Evolutionary conservation across 2,888 invertebrate genomes (phyloP).

Genomic region (Tridacna gigas): DNA sequence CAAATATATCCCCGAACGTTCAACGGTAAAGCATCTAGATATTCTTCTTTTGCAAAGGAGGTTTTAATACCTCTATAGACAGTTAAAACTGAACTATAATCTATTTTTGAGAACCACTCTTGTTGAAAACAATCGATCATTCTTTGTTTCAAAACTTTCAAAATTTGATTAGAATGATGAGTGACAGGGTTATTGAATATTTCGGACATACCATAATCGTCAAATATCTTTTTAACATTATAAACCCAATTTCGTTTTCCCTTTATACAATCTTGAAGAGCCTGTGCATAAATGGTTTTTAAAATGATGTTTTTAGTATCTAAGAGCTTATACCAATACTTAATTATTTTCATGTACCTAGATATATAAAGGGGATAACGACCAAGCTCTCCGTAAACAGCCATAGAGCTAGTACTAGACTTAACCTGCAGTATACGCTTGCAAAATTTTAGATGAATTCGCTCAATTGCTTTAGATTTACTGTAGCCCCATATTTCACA

Average conservation of each 20-base stretch:
- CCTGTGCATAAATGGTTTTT: not conserved
- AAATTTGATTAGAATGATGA: not conserved
- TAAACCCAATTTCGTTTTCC: slow-evolving; percentile 16
- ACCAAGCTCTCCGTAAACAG: slow-evolving; percentile 22
- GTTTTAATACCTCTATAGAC: slow-evolving; percentile 16
- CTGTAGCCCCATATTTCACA: slow-evolving; percentile 7
- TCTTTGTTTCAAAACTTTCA: slow-evolving; percentile 12
- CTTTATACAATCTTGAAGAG: not conserved
- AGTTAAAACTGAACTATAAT: not conserved
- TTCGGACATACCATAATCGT: slow-evolving; percentile 15
- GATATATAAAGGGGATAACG: slow-evolving; percentile 20
- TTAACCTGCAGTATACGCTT: slow-evolving; percentile 25
- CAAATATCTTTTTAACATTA: slow-evolving; percentile 24
- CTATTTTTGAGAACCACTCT: slow-evolving; percentile 11
- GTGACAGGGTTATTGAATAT: slow-evolving; percentile 1
- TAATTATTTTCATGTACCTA: slow-evolving; percentile 5
- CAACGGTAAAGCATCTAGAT: slow-evolving; percentile 19
- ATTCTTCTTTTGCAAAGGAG: slow-evolving; percentile 5
- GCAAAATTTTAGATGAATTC: slow-evolving; percentile 15
- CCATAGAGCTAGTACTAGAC: slow-evolving; percentile 11
- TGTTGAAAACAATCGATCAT: slow-evolving; percentile 29
- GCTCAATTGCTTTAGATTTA: slow-evolving; percentile 7
- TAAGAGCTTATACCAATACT: slow-evolving; percentile 11
- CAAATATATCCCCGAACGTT: not conserved
- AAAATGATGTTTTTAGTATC: slow-evolving; percentile 21